Conservation (phyloP, 2,113 vertebrate species). For the Alosa alosa region DNA sequence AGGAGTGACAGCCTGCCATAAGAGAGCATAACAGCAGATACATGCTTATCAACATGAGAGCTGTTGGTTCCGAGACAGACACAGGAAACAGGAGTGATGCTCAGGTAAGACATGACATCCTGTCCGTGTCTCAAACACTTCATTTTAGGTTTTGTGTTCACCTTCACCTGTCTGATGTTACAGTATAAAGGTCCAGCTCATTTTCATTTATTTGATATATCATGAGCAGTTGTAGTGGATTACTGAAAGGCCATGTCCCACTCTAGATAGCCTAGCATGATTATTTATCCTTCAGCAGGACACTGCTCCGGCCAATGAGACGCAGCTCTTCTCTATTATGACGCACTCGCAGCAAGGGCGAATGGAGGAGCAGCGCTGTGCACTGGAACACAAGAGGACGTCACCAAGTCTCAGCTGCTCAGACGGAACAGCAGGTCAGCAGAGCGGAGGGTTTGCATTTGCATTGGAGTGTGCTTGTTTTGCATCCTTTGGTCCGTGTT, state of each 20-base stretch:
- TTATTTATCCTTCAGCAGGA: neutral
- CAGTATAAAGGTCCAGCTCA: neutral
- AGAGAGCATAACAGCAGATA: neutral
- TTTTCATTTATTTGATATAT: neutral
- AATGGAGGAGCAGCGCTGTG: conserved; percentile 72
- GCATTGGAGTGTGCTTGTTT: neutral
- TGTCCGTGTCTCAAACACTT: neutral
- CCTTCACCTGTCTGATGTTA: too few relatives aligned
- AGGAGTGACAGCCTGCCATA: neutral
- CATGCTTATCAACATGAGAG: neutral
- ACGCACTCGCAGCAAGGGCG: conserved; percentile 45
- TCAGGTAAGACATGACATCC: neutral
- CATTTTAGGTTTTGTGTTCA: neutral
- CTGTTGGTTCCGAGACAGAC: neutral
- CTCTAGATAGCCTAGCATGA: neutral
- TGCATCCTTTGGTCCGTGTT: neutral
- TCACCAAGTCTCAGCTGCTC: conserved; percentile 44
- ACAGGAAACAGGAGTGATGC: neutral
- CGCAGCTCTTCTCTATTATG: neutral
- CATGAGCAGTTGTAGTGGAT: neutral
- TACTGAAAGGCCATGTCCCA: neutral
- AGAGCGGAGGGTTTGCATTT: neutral
- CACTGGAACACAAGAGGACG: conserved; percentile 27
- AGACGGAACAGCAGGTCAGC: conserved; percentile 36
- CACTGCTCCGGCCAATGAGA: neutral